Evolutionary conservation across 2,113 vertebrate species (phyloP).

Genomic region (Dromaius novaehollandiae): DNA sequence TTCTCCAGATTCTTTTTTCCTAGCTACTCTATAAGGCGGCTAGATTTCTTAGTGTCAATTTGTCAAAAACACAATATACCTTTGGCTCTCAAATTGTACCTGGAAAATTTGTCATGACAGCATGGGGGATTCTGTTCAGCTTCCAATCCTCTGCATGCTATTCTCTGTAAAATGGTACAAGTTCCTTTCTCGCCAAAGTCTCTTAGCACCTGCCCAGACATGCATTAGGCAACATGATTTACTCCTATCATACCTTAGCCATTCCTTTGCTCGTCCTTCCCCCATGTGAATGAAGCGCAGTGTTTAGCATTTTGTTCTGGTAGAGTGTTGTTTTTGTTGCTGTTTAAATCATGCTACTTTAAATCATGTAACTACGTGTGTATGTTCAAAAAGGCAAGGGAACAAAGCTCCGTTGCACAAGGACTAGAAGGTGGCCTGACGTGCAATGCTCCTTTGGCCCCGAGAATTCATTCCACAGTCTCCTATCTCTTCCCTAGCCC

Average conservation of each 20-base stretch:
- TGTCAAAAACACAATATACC: constrained; percentile 11
- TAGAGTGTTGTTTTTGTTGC: background rate
- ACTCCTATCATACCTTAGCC: background rate
- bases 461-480: background rate
- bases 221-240: background rate
- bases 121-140: background rate
- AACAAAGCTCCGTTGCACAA: background rate
- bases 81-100: background rate
- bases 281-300: background rate
- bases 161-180: background rate
- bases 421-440: background rate
- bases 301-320: background rate
- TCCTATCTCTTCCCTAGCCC: background rate
- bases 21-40: background rate
- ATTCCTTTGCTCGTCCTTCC: background rate
- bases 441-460: background rate
- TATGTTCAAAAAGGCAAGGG: background rate
- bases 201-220: constrained; percentile 6
- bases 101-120: constrained; percentile 46
- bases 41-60: background rate
- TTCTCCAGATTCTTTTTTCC: background rate
- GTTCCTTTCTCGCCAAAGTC: background rate
- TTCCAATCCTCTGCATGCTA: background rate
- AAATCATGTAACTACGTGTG: background rate
- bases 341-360: background rate